These are phyloP conservation scores for Pangasius djambal DNA, from an alignment of 2,797 vertebrate species.

Conservation along the genomic window DNA sequence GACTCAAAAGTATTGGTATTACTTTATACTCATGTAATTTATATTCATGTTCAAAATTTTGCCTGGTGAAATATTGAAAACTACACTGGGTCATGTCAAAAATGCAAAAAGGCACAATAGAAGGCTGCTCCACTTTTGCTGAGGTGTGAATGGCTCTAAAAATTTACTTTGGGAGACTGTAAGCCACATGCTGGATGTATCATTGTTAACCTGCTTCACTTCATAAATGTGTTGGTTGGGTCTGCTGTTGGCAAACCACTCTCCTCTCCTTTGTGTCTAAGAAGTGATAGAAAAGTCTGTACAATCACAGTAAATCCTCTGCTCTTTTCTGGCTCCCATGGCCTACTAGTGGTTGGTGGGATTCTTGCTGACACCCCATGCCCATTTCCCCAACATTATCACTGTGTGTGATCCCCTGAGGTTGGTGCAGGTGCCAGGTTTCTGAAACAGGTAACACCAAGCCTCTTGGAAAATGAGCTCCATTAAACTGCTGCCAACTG, in stretches of 20 bases:
- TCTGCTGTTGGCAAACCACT: not conserved
- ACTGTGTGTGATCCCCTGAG: conserved; percentile 66
- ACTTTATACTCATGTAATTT: not conserved
- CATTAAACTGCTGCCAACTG: conserved; percentile 78
- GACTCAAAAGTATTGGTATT: not conserved
- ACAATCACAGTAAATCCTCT: conserved; percentile 73
- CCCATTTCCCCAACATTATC: not conserved
- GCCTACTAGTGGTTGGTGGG: conserved; percentile 59
- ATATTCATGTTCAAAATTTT: not conserved
- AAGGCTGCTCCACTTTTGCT: not conserved
- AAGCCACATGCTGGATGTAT: not conserved
- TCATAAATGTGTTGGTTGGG: not conserved
- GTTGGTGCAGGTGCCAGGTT: conserved; percentile 71
- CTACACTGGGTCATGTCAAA: not conserved
- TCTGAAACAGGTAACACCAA: conserved; percentile 79
- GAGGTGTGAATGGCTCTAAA: not conserved
- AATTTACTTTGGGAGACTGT: not conserved
- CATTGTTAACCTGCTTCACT: not conserved
- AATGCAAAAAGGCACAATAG: not conserved
- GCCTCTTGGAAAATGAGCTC: conserved; percentile 77
- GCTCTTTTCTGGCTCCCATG: conserved; percentile 62
- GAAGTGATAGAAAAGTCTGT: conserved; percentile 72
- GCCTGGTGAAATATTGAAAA: not conserved
- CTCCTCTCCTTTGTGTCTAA: conserved; percentile 56
- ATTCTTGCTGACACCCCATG: conserved; percentile 45